Percentiles rank a stretch among this genome's conserved stretches.
Conservation (phyloP, 2,113 vertebrate species). For the Cyanoramphus novaezelandiae region DNA sequence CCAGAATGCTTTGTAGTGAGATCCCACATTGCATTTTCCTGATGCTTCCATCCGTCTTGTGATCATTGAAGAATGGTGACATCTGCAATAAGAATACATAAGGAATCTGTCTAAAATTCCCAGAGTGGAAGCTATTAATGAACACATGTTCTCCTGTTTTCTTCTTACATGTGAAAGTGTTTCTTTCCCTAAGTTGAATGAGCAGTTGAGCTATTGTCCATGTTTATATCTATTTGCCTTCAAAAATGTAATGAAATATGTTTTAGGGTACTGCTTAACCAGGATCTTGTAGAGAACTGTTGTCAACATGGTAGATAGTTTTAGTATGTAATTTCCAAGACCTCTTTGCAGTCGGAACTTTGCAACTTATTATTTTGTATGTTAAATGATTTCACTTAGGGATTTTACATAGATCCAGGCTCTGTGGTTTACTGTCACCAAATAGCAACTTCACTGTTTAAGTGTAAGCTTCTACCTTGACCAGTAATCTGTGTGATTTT, state of each 20-base stretch:
- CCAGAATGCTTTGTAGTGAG: slow-evolving; percentile 1
- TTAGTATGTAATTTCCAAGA: neutral
- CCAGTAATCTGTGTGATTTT: neutral
- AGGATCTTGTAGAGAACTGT: neutral
- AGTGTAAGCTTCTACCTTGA: neutral
- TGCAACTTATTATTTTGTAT: neutral
- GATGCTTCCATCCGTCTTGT: slow-evolving; percentile 40
- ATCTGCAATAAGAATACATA: slow-evolving; percentile 20
- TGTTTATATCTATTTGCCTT: slow-evolving; percentile 12
- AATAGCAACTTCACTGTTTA: neutral
- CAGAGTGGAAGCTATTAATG: neutral
- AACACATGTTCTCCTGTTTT: neutral
- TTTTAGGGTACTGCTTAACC: neutral
- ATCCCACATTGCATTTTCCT: slow-evolving; percentile 16
- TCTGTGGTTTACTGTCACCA: neutral
- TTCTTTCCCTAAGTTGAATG: neutral
- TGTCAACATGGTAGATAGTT: neutral
- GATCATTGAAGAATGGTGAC: slow-evolving; percentile 28
- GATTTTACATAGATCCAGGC: neutral
- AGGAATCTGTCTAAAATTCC: slow-evolving; percentile 21
- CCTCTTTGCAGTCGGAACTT: neutral
- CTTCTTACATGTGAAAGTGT: neutral
- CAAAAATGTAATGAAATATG: neutral
- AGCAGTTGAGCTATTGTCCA: neutral
- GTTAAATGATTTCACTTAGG: neutral